Evolutionary conservation across 2,113 vertebrate genomes (phyloP).

Genomic region (Sprattus sprattus): DNA sequence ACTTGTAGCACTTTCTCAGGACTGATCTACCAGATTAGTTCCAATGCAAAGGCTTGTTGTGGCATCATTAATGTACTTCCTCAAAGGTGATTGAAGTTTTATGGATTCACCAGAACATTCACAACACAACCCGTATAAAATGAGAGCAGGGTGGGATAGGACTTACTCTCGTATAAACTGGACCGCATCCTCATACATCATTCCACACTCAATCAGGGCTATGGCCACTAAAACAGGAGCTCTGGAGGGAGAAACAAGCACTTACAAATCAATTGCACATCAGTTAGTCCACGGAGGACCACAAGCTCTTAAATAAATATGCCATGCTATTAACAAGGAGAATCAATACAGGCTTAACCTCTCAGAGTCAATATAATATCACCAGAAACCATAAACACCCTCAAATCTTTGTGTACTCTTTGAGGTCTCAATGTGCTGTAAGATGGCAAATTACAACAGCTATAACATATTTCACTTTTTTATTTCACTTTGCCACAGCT

Average conservation of each 20-base stretch:
- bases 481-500: slow-evolving; percentile 25
- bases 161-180: slow-evolving; percentile 97
- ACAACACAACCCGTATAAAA: background rate
- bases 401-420: background rate
- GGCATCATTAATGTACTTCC: background rate
- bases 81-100: background rate
- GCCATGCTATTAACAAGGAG: background rate
- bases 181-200: slow-evolving; percentile 98
- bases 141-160: background rate
- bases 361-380: background rate
- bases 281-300: background rate
- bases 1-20: background rate
- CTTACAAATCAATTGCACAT: background rate
- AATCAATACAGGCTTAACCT: background rate
- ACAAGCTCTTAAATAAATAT: background rate
- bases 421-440: background rate
- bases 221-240: slow-evolving; percentile 96
- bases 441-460: background rate
- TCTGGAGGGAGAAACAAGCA: slow-evolving; percentile 63
- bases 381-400: background rate
- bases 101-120: background rate
- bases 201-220: slow-evolving; percentile 95
- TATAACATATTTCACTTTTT: background rate
- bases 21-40: background rate
- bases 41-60: background rate